These are phyloP conservation scores for Benthochromis sp. DNA, from an alignment of 2,113 vertebrate species.

Conservation along the genomic window DNA sequence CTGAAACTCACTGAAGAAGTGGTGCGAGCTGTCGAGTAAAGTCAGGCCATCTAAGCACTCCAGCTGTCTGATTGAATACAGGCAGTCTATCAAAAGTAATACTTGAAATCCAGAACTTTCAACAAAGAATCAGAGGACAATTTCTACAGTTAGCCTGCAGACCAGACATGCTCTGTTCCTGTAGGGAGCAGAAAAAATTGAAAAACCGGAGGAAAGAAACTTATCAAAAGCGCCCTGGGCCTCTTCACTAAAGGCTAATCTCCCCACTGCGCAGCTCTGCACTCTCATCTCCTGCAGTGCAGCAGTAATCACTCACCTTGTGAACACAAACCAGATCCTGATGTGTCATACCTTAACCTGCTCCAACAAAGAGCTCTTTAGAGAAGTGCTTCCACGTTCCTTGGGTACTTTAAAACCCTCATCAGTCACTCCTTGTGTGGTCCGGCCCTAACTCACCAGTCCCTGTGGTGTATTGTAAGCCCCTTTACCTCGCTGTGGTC, in stretches of 20 bases:
- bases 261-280: neutral
- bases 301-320: slow-evolving; percentile 6
- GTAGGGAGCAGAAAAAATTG: neutral
- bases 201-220: neutral
- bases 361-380: neutral
- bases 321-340: neutral
- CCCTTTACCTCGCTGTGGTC: neutral
- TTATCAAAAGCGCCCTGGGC: neutral
- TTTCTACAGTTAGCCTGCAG: neutral
- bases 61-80: neutral
- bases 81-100: neutral
- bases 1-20: fast-evolving
- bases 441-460: neutral
- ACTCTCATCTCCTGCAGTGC: neutral
- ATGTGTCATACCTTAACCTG: slow-evolving; percentile 2
- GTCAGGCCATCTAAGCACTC: neutral
- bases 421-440: slow-evolving; percentile 24
- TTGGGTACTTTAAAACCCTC: neutral
- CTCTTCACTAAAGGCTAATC: neutral
- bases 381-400: neutral
- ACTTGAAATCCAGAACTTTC: neutral
- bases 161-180: neutral
- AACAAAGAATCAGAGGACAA: neutral
- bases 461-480: neutral
- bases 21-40: neutral